phyloP scores from a whole-genome alignment of 2,888 invertebrate species.

The Zaprionus bogoriensis region DNA sequence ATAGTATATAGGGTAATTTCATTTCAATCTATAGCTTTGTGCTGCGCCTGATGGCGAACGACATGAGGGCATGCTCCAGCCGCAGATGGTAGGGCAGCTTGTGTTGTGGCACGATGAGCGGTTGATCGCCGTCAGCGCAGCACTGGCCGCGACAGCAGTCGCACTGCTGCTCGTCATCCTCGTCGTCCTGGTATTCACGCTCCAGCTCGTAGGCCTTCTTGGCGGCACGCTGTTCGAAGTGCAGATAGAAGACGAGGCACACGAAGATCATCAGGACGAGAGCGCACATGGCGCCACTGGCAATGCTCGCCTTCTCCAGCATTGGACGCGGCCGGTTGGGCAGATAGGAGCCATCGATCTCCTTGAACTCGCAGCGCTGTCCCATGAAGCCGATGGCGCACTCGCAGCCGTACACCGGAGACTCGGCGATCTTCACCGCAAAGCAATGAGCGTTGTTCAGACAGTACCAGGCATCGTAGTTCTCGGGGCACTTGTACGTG shows the following conservation, averaged over 20 bases:
- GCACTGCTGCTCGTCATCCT: slow-evolving; percentile 49
- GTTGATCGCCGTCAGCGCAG: slow-evolving; percentile 52
- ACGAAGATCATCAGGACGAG: slow-evolving; percentile 85
- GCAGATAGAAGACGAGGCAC: slow-evolving; percentile 85
- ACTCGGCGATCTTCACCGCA: slow-evolving; percentile 95
- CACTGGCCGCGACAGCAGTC: slow-evolving; percentile 60
- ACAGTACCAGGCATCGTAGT: slow-evolving; percentile 97
- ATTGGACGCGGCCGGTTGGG: slow-evolving; percentile 87
- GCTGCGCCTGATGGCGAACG: slow-evolving; percentile 72
- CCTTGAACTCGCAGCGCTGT: slow-evolving; percentile 97
- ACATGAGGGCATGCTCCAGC: slow-evolving; percentile 72
- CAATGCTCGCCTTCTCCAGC: slow-evolving; percentile 92
- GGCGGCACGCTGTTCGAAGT: slow-evolving; percentile 83
- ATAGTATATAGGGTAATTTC: slow-evolving; percentile 5
- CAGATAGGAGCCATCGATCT: slow-evolving; percentile 96
- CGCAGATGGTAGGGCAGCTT: slow-evolving; percentile 65
- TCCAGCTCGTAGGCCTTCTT: slow-evolving; percentile 70
- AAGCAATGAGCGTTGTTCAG: slow-evolving; percentile 97
- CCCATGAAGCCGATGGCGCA: slow-evolving; percentile 97
- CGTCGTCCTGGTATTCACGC: slow-evolving; percentile 30
- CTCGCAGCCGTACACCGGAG: slow-evolving; percentile 97
- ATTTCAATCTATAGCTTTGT: slow-evolving; percentile 60
- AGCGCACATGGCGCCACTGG: slow-evolving; percentile 89
- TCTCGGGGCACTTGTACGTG: slow-evolving; percentile 95
- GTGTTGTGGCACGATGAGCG: slow-evolving; percentile 42